These are phyloP conservation scores for Oscheius sp. DNA, from an alignment of 2,888 invertebrate genomes.

Conservation along the genomic window DNA sequence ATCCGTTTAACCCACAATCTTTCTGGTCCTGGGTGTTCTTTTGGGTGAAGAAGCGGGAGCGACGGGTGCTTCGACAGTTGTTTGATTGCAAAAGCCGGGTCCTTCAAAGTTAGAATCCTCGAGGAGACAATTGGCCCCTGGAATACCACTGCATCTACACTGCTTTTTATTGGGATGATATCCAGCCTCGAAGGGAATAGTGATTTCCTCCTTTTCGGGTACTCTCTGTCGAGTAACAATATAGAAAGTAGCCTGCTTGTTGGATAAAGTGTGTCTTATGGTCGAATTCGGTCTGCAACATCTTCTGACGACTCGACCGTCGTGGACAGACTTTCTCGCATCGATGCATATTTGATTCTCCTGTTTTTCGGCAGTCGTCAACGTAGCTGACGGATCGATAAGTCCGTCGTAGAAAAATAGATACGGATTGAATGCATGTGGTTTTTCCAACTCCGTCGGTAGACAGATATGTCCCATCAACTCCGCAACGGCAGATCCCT, in stretches of 20 bases:
- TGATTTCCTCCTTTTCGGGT: background rate
- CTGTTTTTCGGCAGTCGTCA: background rate
- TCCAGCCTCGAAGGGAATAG: background rate
- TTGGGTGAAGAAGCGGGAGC: background rate
- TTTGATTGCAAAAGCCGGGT: background rate
- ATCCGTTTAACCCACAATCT: too few relatives aligned
- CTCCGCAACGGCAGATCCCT: conserved; percentile 6
- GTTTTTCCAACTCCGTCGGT: conserved; percentile 8
- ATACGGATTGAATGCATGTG: background rate
- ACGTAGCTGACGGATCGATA: background rate
- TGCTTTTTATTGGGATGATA: background rate
- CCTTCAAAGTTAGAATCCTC: background rate
- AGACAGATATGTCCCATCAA: conserved; percentile 13
- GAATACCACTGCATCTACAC: background rate
- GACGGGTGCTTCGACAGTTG: background rate
- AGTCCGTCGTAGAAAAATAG: conserved; percentile 23
- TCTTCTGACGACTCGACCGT: conserved; percentile 18
- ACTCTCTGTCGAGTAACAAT: background rate
- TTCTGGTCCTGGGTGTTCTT: background rate
- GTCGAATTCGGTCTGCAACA: conserved; percentile 1
- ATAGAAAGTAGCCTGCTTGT: background rate
- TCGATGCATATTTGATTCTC: conserved; percentile 26
- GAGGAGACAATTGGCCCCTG: background rate
- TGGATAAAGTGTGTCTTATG: background rate
- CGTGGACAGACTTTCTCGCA: conserved; percentile 3